Evolutionary conservation across 2,888 invertebrate species (phyloP).

Genomic region (Tipula helvola): DNA sequence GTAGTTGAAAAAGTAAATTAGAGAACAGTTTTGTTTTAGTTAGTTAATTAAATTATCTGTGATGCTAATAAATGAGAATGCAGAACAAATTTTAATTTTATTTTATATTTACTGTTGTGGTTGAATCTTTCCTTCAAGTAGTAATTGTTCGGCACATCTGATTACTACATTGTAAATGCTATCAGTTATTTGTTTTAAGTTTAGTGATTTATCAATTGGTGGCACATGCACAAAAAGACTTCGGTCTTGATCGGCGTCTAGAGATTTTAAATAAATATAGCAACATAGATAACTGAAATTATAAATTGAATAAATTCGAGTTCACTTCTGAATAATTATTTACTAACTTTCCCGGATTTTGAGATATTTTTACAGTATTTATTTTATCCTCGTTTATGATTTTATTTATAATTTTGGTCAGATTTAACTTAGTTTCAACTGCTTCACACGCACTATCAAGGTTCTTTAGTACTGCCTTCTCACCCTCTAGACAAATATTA

Average conservation of each 20-base stretch:
- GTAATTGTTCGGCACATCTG: slow-evolving; percentile 28
- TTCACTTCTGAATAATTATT: not conserved
- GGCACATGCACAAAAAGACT: slow-evolving; percentile 72
- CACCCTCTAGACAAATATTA: slow-evolving; percentile 22
- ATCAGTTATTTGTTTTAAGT: slow-evolving; percentile 43
- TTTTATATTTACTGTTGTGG: not conserved
- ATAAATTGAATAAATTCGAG: not conserved
- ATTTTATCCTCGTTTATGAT: not conserved
- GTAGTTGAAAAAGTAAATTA: not conserved
- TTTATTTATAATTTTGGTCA: slow-evolving; percentile 35
- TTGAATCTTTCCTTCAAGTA: not conserved
- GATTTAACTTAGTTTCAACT: slow-evolving; percentile 26
- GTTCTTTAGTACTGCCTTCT: slow-evolving; percentile 21
- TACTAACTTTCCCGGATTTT: slow-evolving; percentile 40
- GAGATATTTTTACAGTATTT: slow-evolving; percentile 26
- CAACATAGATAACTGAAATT: slow-evolving; percentile 55
- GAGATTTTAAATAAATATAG: slow-evolving; percentile 60
- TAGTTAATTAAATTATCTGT: not conserved
- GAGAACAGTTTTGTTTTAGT: not conserved
- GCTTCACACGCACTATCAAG: slow-evolving; percentile 21
- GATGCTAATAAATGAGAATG: not conserved
- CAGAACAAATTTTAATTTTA: not conserved
- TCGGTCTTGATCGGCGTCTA: slow-evolving; percentile 43
- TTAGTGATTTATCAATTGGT: slow-evolving; percentile 46
- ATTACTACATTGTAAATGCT: slow-evolving; percentile 33